Evolutionary conservation across 2,797 vertebrate species (phyloP).

Genomic region (Acropternis orthonyx): DNA sequence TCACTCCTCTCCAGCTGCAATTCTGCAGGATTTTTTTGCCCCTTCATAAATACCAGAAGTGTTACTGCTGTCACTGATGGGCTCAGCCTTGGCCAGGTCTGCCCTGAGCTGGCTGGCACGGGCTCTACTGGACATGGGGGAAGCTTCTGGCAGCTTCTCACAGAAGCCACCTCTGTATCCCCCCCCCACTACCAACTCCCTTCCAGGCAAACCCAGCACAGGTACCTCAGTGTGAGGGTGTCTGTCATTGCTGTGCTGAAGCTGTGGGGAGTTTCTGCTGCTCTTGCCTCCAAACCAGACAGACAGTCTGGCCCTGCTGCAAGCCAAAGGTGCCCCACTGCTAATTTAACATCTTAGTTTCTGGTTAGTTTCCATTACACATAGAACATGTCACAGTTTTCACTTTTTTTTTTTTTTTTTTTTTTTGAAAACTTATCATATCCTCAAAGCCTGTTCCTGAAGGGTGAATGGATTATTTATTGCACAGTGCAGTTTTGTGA

Average conservation of each 20-base stretch:
- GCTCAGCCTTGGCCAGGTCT: neutral
- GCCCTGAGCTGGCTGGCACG: neutral
- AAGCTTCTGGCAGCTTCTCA: neutral
- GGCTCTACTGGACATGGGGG: rapidly evolving
- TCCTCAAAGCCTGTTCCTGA: conserved; percentile 32
- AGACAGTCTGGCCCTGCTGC: neutral
- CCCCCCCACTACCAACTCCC: neutral
- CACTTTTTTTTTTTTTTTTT: neutral
- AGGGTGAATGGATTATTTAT: conserved; percentile 33
- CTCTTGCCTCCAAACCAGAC: neutral
- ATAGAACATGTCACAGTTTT: conserved; percentile 14
- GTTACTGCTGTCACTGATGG: rapidly evolving
- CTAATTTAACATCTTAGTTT: neutral
- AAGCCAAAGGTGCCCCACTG: neutral
- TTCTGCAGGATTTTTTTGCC: neutral
- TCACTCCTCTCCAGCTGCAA: neutral
- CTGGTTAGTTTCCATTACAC: conserved; percentile 48
- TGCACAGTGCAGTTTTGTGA: neutral
- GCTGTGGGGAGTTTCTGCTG: neutral
- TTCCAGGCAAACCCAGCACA: neutral
- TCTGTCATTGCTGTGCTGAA: neutral
- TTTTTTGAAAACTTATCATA: neutral
- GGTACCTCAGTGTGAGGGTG: neutral
- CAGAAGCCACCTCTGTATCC: neutral
- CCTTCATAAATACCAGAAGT: neutral